Evolutionary conservation across 1,140 invertebrate species (phyloP).

Genomic region (Drosophila sulfurigaster): DNA sequence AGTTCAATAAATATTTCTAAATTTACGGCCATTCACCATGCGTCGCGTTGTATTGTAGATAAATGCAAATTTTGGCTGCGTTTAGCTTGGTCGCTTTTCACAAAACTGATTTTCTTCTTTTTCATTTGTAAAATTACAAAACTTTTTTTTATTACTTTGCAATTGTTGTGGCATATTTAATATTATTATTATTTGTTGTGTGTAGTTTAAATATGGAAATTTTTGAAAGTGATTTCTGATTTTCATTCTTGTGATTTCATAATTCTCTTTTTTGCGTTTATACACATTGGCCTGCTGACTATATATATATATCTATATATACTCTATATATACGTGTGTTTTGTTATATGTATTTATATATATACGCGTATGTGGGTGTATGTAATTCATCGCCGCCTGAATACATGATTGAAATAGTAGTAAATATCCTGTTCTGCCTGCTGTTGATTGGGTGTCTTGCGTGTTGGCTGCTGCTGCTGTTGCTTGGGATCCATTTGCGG

Average conservation of each 20-base stretch:
- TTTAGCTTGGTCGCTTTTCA: constrained; percentile 63
- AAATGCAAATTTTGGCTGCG: constrained; percentile 80
- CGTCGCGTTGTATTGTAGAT: constrained; percentile 59
- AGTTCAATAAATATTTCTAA: constrained; percentile 74
- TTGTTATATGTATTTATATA: constrained; percentile 22
- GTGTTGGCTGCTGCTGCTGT: constrained; percentile 60
- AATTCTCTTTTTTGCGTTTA: constrained; percentile 38
- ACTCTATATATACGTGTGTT: constrained; percentile 48
- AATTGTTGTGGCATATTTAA: constrained; percentile 45
- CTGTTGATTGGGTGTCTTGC: constrained; percentile 76
- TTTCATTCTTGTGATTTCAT: constrained; percentile 39
- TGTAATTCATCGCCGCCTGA: constrained; percentile 57
- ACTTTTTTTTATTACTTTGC: constrained; percentile 8
- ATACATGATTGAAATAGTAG: constrained; percentile 82
- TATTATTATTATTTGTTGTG: constrained; percentile 18
- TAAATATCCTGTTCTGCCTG: constrained; percentile 80
- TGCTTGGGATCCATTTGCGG: constrained; percentile 74
- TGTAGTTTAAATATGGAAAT: constrained; percentile 21
- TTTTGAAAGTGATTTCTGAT: constrained; percentile 32
- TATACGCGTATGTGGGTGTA: constrained; percentile 45
- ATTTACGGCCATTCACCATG: constrained; percentile 53
- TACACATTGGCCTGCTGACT: constrained; percentile 62
- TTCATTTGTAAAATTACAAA: constrained; percentile 40
- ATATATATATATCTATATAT: constrained; percentile 60
- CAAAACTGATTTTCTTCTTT: constrained; percentile 7